phyloP scores from a whole-genome alignment of 2,113 vertebrate species.

The Saguinus midas region DNA sequence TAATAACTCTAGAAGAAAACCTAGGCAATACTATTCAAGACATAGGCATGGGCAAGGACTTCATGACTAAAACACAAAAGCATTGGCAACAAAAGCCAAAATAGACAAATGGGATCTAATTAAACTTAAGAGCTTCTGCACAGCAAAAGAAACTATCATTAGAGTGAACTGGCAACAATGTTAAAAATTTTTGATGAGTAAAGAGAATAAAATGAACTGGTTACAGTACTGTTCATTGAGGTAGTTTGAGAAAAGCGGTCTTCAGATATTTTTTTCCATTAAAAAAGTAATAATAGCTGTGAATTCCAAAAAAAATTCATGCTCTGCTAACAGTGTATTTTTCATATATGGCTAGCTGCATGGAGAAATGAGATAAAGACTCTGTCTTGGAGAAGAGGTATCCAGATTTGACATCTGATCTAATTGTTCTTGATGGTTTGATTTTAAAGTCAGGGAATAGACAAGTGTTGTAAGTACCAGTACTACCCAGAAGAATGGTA shows the following conservation, averaged over 20 bases:
- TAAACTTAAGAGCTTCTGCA: too few species aligned
- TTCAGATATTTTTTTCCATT: not conserved
- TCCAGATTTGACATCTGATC: not conserved
- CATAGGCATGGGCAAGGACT: too few species aligned
- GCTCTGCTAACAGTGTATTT: not conserved
- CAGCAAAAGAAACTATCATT: too few species aligned
- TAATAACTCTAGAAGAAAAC: too few species aligned
- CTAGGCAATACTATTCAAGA: too few species aligned
- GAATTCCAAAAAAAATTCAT: constrained; percentile 23
- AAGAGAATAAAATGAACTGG: not conserved
- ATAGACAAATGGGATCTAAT: too few species aligned
- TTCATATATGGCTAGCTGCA: not conserved
- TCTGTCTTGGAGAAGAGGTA: not conserved
- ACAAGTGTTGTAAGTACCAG: not conserved
- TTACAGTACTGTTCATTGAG: not conserved
- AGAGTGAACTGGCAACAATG: not conserved
- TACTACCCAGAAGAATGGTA: not conserved
- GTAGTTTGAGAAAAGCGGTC: not conserved
- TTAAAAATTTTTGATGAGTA: constrained; percentile 3
- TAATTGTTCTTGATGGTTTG: constrained; percentile 7
- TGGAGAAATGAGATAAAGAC: not conserved
- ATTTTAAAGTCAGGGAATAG: not conserved
- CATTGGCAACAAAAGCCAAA: too few species aligned
- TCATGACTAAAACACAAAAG: too few species aligned
- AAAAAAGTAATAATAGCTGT: not conserved